Base-by-base conservation (phyloP, 2,888 invertebrate genomes). In the Melieria omissa region DNA sequence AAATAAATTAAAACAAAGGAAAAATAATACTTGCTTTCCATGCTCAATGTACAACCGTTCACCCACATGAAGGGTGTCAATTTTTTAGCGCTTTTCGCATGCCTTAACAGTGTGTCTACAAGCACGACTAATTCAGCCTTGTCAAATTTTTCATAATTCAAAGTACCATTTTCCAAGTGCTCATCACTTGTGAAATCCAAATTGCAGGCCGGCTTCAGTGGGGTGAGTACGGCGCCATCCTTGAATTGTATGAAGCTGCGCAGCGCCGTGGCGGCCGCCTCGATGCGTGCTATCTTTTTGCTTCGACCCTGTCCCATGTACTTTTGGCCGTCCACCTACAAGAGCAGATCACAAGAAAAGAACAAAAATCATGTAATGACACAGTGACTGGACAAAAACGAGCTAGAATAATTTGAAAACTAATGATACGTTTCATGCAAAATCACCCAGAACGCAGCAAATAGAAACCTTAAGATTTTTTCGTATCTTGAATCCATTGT, bases 211-310 rank as follows among this genome's bases (percentile, higher is more conserved):
- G 87, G 84, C 78, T 87, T 87, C 69, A 87, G 70, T 67, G 86
- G 82, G 73, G 84, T 80, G 54, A 87, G 74, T 44, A 84, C 81
- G 52, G 86, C 84, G 58, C 85, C 83, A 80, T 88, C 88, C 78
- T 89, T 89, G 77, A 90, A 89, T 80, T 90, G 89, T 75, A 90
- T 89, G 81, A 90, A 90, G 58, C 89, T 89, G 73, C 89, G 88
- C 65, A 90, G 78, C 7, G 89, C 90, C 55, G 88, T 87, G 72
- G 88, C 88, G 8, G 90, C 90, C 3, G 90, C 90, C 78, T 88
- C 88, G 76, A 88, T 88, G 75, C 89, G 88, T 6, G 90, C 90
- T 52, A 88, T 84, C 80, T 90, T 90, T 84, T 90, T 90, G 74
- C 89, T 90, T 61, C 88, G 87, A 42, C 90, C 90, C 72, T 85